Evolutionary conservation across 1,140 invertebrate genomes (phyloP).

Genomic region (Brachionus rubens): DNA sequence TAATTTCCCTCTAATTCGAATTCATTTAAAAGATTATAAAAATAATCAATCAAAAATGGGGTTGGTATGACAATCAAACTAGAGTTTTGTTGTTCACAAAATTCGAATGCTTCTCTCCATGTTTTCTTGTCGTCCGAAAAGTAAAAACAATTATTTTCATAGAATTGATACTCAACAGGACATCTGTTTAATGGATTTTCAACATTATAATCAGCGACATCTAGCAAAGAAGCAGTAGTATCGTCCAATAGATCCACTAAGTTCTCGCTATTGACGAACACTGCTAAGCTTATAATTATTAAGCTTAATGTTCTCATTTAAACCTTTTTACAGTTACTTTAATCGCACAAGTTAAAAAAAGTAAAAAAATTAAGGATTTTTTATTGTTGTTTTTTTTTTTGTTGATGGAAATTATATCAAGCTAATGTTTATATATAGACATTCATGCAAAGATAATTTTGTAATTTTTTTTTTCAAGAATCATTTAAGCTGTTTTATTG

Average conservation of each 20-base stretch:
- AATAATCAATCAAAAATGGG: conserved; percentile 2
- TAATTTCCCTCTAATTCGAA: conserved; percentile 6
- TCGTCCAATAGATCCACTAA: background rate
- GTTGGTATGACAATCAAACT: background rate
- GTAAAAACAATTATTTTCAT: background rate
- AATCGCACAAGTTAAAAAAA: too few relatives aligned
- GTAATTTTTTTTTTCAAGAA: too few relatives aligned
- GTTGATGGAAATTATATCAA: background rate
- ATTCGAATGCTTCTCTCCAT: background rate
- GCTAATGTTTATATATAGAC: background rate
- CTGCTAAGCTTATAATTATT: background rate
- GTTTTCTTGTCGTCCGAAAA: background rate
- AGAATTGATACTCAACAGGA: background rate
- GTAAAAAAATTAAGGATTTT: too few relatives aligned
- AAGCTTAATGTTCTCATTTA: conserved; percentile 9
- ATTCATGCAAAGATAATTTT: background rate
- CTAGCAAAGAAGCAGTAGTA: background rate
- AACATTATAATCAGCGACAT: background rate
- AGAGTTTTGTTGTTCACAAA: background rate
- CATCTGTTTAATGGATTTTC: background rate
- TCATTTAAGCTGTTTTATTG: too few relatives aligned
- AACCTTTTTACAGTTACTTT: too few relatives aligned
- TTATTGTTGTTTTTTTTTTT: background rate
- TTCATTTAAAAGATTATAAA: background rate
- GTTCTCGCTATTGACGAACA: background rate